Evolutionary conservation across 2,113 vertebrate species (phyloP).

Genomic region (Hystrix cristata): DNA sequence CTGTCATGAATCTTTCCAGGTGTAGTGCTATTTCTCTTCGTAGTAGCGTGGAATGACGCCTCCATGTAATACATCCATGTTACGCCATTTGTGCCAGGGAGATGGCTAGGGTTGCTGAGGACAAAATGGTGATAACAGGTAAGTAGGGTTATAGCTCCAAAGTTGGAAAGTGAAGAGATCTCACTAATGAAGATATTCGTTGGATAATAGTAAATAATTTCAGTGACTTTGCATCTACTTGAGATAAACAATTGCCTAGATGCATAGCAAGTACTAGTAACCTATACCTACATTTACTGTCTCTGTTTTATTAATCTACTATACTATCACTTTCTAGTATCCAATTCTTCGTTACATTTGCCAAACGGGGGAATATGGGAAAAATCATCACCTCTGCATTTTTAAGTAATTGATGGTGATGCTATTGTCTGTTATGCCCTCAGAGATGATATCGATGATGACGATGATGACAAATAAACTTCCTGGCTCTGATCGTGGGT

Average conservation of each 20-base stretch:
- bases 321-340: background rate
- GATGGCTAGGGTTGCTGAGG: background rate
- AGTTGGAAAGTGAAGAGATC: background rate
- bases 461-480: background rate
- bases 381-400: background rate
- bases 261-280: background rate
- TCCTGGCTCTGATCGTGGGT: background rate
- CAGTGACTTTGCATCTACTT: background rate
- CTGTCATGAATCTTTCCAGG: background rate
- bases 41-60: background rate
- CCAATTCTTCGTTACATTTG: background rate
- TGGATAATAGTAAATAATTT: background rate
- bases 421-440: background rate
- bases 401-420: background rate
- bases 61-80: background rate
- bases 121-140: background rate
- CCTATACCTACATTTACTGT: background rate
- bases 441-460: too few relatives aligned
- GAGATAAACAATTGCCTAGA: background rate
- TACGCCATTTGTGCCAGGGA: background rate
- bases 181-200: background rate
- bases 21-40: background rate
- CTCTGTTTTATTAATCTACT: background rate
- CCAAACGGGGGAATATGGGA: background rate
- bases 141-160: background rate